Evolutionary conservation across 2,888 invertebrate genomes (phyloP).

Genomic region (Cybosia mesomella): DNA sequence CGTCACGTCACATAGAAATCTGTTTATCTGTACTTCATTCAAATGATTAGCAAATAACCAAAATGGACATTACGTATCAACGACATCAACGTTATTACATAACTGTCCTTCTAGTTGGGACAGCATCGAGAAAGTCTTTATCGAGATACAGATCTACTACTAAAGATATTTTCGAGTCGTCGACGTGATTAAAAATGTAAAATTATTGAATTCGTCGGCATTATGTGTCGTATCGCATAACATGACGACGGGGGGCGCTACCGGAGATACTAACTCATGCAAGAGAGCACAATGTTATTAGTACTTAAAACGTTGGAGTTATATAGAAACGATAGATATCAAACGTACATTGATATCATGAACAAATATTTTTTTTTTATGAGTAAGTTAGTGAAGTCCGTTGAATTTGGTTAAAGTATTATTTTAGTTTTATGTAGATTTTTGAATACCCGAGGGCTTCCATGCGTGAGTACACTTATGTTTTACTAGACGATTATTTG

Average conservation of each 20-base stretch:
- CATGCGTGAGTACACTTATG: not conserved
- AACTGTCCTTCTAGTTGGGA: constrained; percentile 29
- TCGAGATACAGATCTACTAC: constrained; percentile 44
- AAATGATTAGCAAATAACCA: constrained; percentile 14
- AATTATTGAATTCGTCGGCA: constrained; percentile 67
- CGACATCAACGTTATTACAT: constrained; percentile 6
- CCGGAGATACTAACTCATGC: constrained; percentile 73
- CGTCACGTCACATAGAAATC: no score
- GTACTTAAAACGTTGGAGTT: constrained; percentile 77
- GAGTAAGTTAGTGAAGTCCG: constrained; percentile 59
- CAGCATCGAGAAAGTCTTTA: constrained; percentile 46
- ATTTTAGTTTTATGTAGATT: not conserved
- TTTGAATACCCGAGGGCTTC: not conserved
- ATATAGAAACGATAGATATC: constrained; percentile 77
- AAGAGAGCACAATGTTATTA: constrained; percentile 65
- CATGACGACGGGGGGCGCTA: constrained; percentile 81
- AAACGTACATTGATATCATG: constrained; percentile 69
- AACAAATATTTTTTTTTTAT: constrained; percentile 66
- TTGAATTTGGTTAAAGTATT: not conserved
- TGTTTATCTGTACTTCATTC: constrained; percentile 6
- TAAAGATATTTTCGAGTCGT: constrained; percentile 48
- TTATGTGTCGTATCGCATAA: constrained; percentile 78
- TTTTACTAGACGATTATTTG: not conserved
- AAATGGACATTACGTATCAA: constrained; percentile 9
- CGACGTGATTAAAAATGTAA: constrained; percentile 53